Percentiles rank a stretch among this genome's conserved stretches.
phyloP scores from a whole-genome alignment of 2,113 vertebrate genomes.

The cattle (Bos taurus) region DNA sequence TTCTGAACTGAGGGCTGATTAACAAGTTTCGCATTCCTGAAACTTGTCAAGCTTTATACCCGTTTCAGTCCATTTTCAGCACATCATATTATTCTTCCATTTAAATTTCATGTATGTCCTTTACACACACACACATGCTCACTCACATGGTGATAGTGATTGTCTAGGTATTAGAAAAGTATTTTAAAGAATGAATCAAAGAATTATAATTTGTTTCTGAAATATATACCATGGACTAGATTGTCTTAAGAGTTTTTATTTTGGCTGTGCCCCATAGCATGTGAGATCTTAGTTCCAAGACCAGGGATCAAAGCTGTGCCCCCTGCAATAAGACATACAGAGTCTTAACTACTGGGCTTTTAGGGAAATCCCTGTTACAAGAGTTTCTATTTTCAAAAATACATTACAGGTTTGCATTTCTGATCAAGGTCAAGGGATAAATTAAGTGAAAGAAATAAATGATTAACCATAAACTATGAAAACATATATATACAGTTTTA shows the following conservation, averaged over 20 bases:
- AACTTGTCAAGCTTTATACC: neutral
- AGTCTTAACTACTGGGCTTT: neutral
- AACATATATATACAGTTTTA: neutral
- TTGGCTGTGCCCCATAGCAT: rapidly evolving
- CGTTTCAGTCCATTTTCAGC: neutral
- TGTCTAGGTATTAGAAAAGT: neutral
- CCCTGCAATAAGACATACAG: neutral
- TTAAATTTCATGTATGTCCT: neutral
- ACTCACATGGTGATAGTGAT: neutral
- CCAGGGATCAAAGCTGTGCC: neutral
- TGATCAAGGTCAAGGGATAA: neutral
- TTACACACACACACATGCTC: neutral
- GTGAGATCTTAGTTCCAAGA: neutral
- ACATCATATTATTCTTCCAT: neutral
- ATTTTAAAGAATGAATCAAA: neutral
- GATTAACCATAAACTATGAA: neutral
- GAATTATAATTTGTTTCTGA: neutral
- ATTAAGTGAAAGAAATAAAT: neutral
- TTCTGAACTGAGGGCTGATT: neutral
- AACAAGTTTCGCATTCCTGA: neutral
- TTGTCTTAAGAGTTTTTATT: neutral
- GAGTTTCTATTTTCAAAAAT: neutral
- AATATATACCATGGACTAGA: neutral
- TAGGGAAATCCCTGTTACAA: neutral
- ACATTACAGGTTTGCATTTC: neutral